Conservation (phyloP, 92 coral and sea anemone genomes). For the Porites divaricata region DNA sequence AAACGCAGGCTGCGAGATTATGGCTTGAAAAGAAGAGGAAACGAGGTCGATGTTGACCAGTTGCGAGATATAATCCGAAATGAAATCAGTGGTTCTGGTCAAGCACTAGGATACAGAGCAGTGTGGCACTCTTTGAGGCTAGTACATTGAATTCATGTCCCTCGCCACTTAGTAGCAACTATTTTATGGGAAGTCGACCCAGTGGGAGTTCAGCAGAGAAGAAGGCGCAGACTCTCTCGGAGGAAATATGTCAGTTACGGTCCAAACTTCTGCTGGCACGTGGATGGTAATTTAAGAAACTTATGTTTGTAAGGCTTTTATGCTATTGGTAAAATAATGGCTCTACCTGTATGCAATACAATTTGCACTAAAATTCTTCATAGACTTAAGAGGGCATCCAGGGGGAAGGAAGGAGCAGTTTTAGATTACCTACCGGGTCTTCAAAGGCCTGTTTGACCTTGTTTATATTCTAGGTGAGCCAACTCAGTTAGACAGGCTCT, state of each 20-base stretch:
- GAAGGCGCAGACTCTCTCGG: constrained; percentile 27
- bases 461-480: constrained; percentile 12
- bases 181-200: constrained; percentile 59
- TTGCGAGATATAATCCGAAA: not conserved
- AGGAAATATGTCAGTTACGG: constrained; percentile 37
- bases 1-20: constrained; percentile 23
- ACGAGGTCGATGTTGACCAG: constrained; percentile 14
- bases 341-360: not conserved
- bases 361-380: constrained; percentile 1
- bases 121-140: constrained; percentile 55
- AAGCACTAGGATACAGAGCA: constrained; percentile 44
- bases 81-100: constrained; percentile 50
- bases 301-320: constrained; percentile 4
- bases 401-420: constrained; percentile 5
- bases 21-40: constrained; percentile 18
- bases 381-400: not conserved
- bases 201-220: constrained; percentile 42
- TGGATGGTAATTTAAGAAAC: constrained; percentile 18
- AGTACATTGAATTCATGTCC: constrained; percentile 42
- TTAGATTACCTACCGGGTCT: not conserved
- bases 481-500: not conserved
- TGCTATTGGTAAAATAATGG: constrained; percentile 11
- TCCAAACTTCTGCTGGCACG: constrained; percentile 45
- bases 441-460: constrained; percentile 1
- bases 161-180: constrained; percentile 43